Base-by-base conservation (phyloP, 2,888 invertebrate species). In the Machimus atricapillus region DNA sequence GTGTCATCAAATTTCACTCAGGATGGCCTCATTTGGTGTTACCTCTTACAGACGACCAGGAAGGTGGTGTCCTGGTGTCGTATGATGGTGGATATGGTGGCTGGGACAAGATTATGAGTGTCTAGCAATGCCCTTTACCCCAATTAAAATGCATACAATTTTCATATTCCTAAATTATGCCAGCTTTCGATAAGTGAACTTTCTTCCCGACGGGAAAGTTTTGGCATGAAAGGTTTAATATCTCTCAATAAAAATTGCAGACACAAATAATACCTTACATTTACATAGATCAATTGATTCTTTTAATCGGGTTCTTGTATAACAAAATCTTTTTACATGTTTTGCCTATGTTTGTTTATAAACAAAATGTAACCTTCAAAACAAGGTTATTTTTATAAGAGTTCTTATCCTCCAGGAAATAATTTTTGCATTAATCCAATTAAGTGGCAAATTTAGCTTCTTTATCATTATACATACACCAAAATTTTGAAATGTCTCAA, bases 1-100 rank as follows among this genome's bases (percentile, higher is more conserved):
- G 73, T 74, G 74, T 85, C 85, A 85, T 85, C 85, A 85, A 85
- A 85, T 85, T 85, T 85, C 85, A 85, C 85, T 85, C 85, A 85
- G 85, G 52, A 52, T 76, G 34, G 46, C 85, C 73, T 76, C 85
- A 85, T 85, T 85, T 85, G 66, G 73, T 66, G 66, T 73, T 83
- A 66, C 83, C 73, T 83, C 83, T 37, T 37, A 27, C 23, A 23
- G 23, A 16, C 46, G 56, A 23, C 34, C 81, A 31, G 81, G 27
- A 52, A 52, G 56, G 56, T 81, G 52, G n/a, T 81, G 40, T 81
- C 23, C 81, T 56, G 56, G 56, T 81, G 37, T 81, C 23, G 66
- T 40, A 40, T 83, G 83, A 43, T 83, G 83, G 83, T 40, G 66
- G 8, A 23, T 58, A 27, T 23, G 9, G 58, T 58, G 58, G 58